Base-by-base conservation (phyloP, 2,797 vertebrate genomes). In the Steatocranus sp. region DNA sequence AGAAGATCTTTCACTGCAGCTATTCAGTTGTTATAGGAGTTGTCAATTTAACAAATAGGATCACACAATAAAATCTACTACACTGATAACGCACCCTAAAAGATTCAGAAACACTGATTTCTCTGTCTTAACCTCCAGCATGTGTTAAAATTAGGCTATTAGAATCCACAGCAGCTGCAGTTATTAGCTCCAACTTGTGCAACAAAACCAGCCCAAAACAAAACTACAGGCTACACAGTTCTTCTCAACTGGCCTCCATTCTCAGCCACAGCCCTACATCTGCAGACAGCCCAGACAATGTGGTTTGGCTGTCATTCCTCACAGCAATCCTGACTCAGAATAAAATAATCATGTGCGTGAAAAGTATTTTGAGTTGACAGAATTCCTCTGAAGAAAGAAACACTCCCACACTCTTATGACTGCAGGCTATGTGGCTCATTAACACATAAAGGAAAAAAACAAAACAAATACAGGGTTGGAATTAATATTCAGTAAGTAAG, bases 391-490 rank as follows among this genome's bases (percentile, higher is more conserved):
- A 75, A 76, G 53, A 76, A 50, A 49, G 74, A 90, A 88, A 90
- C 83, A 81, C 83, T 91, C 86, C 78, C 83, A 92, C 76, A 18
- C 68, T 81, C 76, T 78, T 76, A 84, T 77, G 86, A 70, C 56
- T 66, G 82, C 36, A 77, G 79, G 66, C 88, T 87, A 80, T 77
- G 50, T 89, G 38, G 83, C 74, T 85, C 25, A 75, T 41, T 53
- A n/a, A 81, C 58, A 63, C 30, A 56, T 46, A 12, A 81, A 80
- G 54, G 78, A 43, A 83, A 79, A 79, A 78, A 75, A 73, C 9
- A 8, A 32, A 61, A 61, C 18, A 61, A 87, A 77, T 70, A 27
- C 34, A 76, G 27, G 11, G 11, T 3, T 46, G 12, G 30, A 81
- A 54, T 86, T 91, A 74, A 81, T 70, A 76, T 30, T 32, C 6